Conservation (phyloP, 2,797 vertebrate genomes). For the Myotis vivesi region DNA sequence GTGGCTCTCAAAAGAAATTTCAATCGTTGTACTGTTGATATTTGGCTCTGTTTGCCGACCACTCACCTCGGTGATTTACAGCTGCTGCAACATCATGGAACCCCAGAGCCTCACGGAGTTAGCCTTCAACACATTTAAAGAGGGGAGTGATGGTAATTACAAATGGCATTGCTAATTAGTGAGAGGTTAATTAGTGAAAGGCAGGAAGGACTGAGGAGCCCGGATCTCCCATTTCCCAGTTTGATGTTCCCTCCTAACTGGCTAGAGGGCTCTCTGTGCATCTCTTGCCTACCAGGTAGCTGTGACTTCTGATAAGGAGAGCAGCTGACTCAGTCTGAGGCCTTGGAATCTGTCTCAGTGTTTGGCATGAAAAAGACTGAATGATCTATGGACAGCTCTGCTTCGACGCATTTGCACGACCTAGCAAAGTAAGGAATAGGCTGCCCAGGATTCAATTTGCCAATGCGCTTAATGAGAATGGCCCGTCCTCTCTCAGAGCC, state of each 20-base stretch:
- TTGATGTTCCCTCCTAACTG: neutral
- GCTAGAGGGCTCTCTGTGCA: neutral
- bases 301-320: neutral
- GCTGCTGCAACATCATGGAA: slow-evolving; percentile 68
- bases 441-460: neutral
- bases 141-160: slow-evolving; percentile 78
- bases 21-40: too few species aligned
- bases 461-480: neutral
- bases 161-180: slow-evolving; percentile 78
- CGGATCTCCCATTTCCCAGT: slow-evolving; percentile 25
- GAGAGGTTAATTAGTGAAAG: slow-evolving; percentile 76
- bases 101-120: slow-evolving; percentile 63
- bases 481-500: neutral
- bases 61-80: slow-evolving; percentile 62
- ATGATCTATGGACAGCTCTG: neutral
- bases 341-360: neutral
- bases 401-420: neutral
- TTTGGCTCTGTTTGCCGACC: too few species aligned
- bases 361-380: neutral
- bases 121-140: slow-evolving; percentile 74
- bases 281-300: neutral
- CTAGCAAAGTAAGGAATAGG: neutral
- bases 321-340: neutral
- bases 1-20: too few species aligned
- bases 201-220: slow-evolving; percentile 40